These are phyloP conservation scores for Pyralis farinalis DNA, from an alignment of 2,888 invertebrate genomes.

Conservation along the genomic window DNA sequence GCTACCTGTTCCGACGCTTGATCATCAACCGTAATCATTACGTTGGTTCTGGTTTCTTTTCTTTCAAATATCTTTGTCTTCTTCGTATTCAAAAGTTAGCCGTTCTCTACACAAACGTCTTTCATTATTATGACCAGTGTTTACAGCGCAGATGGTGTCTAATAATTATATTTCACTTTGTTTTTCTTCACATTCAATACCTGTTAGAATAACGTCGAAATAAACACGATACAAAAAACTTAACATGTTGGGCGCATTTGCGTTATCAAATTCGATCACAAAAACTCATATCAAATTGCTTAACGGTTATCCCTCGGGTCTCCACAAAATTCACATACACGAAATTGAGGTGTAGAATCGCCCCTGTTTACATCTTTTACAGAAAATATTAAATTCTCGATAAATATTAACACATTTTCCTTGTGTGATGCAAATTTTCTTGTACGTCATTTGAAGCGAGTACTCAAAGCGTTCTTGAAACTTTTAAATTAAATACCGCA, in stretches of 20 bases:
- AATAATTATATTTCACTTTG: no score
- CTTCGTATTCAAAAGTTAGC: no score
- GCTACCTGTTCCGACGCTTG: no score
- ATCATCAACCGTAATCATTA: no score
- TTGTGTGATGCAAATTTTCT: constrained; percentile 40
- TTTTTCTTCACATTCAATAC: no score
- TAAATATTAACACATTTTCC: constrained; percentile 57
- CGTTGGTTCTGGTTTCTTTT: no score
- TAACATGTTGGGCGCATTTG: not conserved
- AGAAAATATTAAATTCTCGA: constrained; percentile 64
- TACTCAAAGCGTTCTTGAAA: constrained; percentile 50
- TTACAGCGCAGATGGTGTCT: no score
- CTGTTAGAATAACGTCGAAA: no score
- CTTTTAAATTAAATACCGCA: constrained; percentile 27
- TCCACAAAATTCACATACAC: constrained; percentile 42
- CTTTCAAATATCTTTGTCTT: no score
- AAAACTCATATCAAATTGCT: constrained; percentile 44
- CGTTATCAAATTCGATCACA: constrained; percentile 11
- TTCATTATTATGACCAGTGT: no score
- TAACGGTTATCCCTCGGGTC: constrained; percentile 33
- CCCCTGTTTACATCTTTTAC: constrained; percentile 45
- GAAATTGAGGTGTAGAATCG: constrained; percentile 50
- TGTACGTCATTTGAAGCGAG: constrained; percentile 54
- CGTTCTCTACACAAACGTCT: no score
- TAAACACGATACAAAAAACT: not conserved